phyloP scores from a whole-genome alignment of 2,797 vertebrate genomes.

The Enoplosus armatus region DNA sequence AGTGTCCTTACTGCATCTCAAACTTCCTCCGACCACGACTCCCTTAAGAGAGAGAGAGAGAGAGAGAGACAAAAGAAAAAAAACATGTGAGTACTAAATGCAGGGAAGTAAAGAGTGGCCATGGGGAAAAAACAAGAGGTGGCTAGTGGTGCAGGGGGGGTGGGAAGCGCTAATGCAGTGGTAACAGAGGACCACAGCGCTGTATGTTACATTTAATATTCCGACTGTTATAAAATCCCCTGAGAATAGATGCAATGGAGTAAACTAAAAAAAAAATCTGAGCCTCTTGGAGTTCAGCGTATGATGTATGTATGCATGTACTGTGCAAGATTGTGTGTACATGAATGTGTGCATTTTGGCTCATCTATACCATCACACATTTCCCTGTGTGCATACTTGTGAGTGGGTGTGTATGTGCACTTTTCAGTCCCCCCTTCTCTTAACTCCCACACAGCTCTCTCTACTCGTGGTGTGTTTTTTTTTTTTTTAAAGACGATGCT shows the following conservation, averaged over 20 bases:
- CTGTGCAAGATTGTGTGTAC: neutral
- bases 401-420: constrained; percentile 43
- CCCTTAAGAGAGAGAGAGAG: constrained; percentile 16
- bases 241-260: constrained; percentile 44
- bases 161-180: constrained; percentile 34
- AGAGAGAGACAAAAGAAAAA: neutral
- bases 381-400: neutral
- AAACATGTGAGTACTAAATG: constrained; percentile 9
- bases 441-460: constrained; percentile 62
- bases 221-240: constrained; percentile 46
- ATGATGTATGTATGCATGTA: constrained; percentile 34
- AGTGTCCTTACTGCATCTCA: constrained; percentile 29
- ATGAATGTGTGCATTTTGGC: neutral
- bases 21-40: constrained; percentile 36
- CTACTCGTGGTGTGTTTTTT: neutral
- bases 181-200: constrained; percentile 39
- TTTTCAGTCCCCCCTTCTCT: constrained; percentile 54
- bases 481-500: constrained; percentile 30
- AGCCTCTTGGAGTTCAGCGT: constrained; percentile 25
- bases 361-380: constrained; percentile 16
- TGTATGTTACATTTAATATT: constrained; percentile 52
- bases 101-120: constrained; percentile 19
- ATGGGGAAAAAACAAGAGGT: constrained; percentile 10
- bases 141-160: constrained; percentile 5
- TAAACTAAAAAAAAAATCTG: too few relatives aligned